A percentile compares a stretch with the other conserved stretches of the same genome.
Conservation (phyloP, 2,113 vertebrate genomes). For the Hydropotes inermis region DNA sequence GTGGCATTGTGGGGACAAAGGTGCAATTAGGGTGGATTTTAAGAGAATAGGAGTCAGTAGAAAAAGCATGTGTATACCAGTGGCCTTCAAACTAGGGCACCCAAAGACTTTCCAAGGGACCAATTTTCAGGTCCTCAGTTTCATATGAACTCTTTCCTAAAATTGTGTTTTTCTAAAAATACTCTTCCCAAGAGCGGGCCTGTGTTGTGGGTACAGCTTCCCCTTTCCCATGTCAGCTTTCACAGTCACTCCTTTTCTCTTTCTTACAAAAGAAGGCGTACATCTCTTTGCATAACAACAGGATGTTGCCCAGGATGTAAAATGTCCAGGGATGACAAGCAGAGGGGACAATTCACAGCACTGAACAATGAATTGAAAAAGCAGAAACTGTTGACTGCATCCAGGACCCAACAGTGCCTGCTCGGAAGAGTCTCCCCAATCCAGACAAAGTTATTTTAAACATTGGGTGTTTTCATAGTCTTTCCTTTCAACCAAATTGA, state of each 20-base stretch:
- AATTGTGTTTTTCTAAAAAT: neutral
- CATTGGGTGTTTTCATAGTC: neutral
- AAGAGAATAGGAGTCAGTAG: neutral
- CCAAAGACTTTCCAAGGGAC: neutral
- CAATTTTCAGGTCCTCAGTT: neutral
- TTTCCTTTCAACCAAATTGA: neutral
- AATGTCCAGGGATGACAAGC: neutral
- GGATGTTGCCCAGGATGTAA: neutral
- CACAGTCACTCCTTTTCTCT: neutral
- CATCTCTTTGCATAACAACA: neutral
- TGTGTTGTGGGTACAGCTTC: neutral
- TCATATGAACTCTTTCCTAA: neutral
- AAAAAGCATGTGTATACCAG: neutral
- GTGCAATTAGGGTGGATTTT: neutral
- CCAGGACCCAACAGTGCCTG: neutral
- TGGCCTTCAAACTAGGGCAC: neutral
- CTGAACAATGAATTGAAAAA: neutral
- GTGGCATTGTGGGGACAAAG: neutral
- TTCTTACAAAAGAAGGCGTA: neutral
- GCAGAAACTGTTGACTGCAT: neutral
- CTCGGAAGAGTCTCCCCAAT: neutral
- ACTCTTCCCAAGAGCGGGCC: neutral
- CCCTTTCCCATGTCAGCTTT: neutral
- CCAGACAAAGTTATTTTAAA: neutral
- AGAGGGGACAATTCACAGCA: neutral